phyloP scores from a whole-genome alignment of 1,140 invertebrate species.

The Mya arenaria region DNA sequence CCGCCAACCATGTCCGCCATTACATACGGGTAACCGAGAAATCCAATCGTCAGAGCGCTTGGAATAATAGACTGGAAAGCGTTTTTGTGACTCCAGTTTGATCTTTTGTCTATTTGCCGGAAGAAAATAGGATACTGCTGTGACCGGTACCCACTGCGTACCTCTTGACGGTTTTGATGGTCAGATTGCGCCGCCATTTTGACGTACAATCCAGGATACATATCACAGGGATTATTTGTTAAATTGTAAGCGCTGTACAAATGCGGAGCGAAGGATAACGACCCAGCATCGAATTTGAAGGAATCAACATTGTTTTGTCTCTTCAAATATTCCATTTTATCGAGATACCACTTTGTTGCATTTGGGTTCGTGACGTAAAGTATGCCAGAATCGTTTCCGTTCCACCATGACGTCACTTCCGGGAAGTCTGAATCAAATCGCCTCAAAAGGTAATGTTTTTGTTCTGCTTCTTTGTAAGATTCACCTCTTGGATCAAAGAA shows the following conservation, averaged over 20 bases:
- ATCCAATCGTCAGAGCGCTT: constrained; percentile 89
- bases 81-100: constrained; percentile 89
- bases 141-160: constrained; percentile 89
- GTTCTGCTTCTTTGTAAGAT: constrained; percentile 80
- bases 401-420: constrained; percentile 90
- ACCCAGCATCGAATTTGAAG: constrained; percentile 97
- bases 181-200: constrained; percentile 81
- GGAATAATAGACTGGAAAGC: constrained; percentile 93
- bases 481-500: constrained; percentile 92
- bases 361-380: constrained; percentile 75
- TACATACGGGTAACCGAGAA: constrained; percentile 92
- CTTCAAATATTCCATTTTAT: constrained; percentile 84
- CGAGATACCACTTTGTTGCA: constrained; percentile 87
- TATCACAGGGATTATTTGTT: constrained; percentile 69
- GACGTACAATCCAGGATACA: constrained; percentile 69
- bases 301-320: constrained; percentile 86
- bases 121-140: constrained; percentile 92
- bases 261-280: constrained; percentile 90
- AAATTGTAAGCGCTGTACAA: constrained; percentile 46
- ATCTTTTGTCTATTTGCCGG: constrained; percentile 94
- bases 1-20: constrained; percentile 97
- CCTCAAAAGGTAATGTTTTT: constrained; percentile 74
- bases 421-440: constrained; percentile 81
- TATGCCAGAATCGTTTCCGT: constrained; percentile 84
- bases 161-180: constrained; percentile 87